Percentiles rank a stretch among this genome's conserved stretches.
Evolutionary conservation across 2,113 vertebrate genomes (phyloP).

Genomic region (Hyperoodon ampullatus): DNA sequence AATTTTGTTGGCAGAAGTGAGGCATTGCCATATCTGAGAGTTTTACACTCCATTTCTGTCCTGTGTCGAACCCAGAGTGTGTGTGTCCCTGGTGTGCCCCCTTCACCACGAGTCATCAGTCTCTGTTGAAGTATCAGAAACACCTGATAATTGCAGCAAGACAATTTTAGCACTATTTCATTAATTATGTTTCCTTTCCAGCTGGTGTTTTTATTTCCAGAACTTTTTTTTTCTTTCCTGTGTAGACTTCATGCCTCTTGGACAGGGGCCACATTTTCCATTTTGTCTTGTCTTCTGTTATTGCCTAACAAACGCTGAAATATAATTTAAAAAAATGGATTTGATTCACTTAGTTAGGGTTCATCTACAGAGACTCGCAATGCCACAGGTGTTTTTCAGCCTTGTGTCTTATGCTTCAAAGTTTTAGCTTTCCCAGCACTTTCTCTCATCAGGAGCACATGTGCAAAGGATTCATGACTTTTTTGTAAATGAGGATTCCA

Average conservation of each 20-base stretch:
- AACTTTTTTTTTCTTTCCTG: constrained; percentile 46
- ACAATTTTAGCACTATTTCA: constrained; percentile 52
- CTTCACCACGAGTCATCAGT: neutral
- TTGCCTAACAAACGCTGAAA: constrained; percentile 22
- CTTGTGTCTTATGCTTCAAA: neutral
- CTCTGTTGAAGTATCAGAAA: constrained; percentile 56
- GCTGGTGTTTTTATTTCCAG: constrained; percentile 63
- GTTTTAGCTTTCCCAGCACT: neutral
- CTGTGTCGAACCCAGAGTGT: neutral
- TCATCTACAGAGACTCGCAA: neutral
- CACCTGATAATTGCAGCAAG: constrained; percentile 55
- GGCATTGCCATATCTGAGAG: neutral
- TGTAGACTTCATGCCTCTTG: constrained; percentile 17
- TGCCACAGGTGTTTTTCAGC: constrained; percentile 8
- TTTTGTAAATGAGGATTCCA: neutral
- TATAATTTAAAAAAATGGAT: constrained; percentile 51
- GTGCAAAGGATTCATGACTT: neutral
- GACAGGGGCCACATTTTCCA: neutral
- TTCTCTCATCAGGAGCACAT: neutral
- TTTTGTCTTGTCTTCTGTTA: constrained; percentile 41
- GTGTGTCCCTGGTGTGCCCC: neutral
- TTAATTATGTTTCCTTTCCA: constrained; percentile 64
- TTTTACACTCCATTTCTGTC: constrained; percentile 13
- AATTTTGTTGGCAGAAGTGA: neutral
- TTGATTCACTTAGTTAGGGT: constrained; percentile 45